Evolutionary conservation across 2,888 invertebrate species (phyloP), one percentile per base, ranked within the genome.

Genomic region (Drosophila cognata): DNA sequence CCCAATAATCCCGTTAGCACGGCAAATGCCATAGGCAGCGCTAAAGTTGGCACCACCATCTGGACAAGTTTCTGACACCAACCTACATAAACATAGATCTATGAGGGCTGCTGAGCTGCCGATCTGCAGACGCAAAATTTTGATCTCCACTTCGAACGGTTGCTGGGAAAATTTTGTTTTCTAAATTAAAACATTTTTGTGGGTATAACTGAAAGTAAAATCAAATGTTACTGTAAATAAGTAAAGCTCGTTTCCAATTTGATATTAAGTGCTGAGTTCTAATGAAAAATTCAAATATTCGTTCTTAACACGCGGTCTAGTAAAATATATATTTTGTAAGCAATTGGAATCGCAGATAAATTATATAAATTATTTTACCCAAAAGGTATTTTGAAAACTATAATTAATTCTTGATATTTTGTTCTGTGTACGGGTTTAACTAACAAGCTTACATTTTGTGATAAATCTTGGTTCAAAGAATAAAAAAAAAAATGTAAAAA

Each of bases 1-100:
- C 75, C 82, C 38, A 59, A 18, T 4, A 71, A 10, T 7, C 85
- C 88, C 2, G 85, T 61, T 31, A 80, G 7, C 21, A 67, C 33
- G 43, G 71, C 72, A 6, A 84, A 21, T 5, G 79, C 58, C 21
- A 71, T 1, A n/a, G 77, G 57, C 48, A 80, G 4, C 41, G 69
- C 43, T 31, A 69, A 29, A 2, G 52, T 13, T 38, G 64, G 57
- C 50, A 57, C 56, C 60, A 29, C 61, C 38, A 33, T 2, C 31
- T 16, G 5, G 25, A 29, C 25, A 46, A 29, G 6, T 25, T 18
- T 13, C 28, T 18, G 21, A 11, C 18, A 13, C 28, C 31, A 16
- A 46, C 2, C 25, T 29, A 43, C 43, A 52, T 35, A 31, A 21
- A 25, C 10, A 18, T 38, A 7, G 16, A 25, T 55, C 10, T 55